Evolutionary conservation across 2,888 invertebrate genomes (phyloP).

Genomic region (Acheta domesticus): DNA sequence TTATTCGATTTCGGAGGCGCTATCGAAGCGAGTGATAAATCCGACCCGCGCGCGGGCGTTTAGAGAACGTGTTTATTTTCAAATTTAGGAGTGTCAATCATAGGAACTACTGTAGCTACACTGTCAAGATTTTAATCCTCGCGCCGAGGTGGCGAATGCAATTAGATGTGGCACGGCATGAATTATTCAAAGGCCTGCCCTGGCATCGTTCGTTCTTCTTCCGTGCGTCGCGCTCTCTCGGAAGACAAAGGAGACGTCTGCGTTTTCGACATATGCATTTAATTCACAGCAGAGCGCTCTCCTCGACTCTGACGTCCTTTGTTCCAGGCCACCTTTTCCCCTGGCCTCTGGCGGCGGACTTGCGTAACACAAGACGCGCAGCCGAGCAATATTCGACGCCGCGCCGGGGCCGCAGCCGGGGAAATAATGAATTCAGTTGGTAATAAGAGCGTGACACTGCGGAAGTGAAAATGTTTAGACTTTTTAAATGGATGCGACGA

Average conservation of each 20-base stretch:
- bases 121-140: background rate
- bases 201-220: background rate
- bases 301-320: background rate
- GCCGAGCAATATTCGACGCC: background rate
- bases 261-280: conserved; percentile 18
- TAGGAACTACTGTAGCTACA: background rate
- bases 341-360: background rate
- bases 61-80: conserved; percentile 1
- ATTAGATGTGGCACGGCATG: background rate
- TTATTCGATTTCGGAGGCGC: too few species aligned
- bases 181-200: conserved; percentile 1
- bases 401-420: background rate
- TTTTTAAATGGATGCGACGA: conserved; percentile 4
- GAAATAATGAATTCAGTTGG: background rate
- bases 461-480: conserved; percentile 18
- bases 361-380: background rate
- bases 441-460: background rate
- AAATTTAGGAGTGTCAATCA: conserved; percentile 7
- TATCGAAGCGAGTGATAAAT: too few species aligned
- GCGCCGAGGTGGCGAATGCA: conserved; percentile 5
- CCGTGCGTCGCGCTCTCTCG: background rate
- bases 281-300: background rate
- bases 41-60: background rate
- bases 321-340: conserved; percentile 2
- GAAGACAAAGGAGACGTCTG: background rate